Percentiles rank a stretch among this genome's conserved stretches.
Conservation (phyloP, 2,888 invertebrate species). For the Acholoe squamosa region DNA sequence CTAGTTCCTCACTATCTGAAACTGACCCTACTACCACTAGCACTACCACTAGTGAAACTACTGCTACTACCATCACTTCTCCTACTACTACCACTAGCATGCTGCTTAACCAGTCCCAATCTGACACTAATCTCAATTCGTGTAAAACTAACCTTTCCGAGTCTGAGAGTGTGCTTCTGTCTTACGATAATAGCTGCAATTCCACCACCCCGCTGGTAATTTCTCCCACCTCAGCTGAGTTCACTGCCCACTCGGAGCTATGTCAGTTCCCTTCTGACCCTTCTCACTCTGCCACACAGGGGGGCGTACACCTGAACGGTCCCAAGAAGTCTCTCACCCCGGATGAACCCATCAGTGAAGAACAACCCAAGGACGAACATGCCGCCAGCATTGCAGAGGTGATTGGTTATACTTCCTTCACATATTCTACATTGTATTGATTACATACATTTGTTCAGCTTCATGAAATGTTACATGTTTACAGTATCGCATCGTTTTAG, state of each 20-base stretch:
- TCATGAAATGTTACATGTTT: background rate
- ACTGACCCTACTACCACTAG: background rate
- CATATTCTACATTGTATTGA: background rate
- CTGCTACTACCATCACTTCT: background rate
- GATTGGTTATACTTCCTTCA: constrained; percentile 29
- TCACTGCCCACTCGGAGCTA: background rate
- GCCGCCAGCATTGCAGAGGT: constrained; percentile 28
- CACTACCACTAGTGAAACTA: background rate
- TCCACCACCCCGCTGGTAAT: constrained; percentile 61
- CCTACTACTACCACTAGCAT: background rate
- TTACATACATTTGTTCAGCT: background rate
- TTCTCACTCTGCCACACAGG: constrained; percentile 62
- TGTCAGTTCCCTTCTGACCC: constrained; percentile 21
- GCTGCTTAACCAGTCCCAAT: constrained; percentile 3
- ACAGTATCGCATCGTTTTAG: too few species aligned
- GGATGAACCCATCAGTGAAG: constrained; percentile 22
- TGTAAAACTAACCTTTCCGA: constrained; percentile 36
- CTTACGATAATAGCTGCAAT: constrained; percentile 56
- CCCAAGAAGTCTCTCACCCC: constrained; percentile 61
- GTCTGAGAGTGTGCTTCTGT: constrained; percentile 49
- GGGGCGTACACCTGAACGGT: constrained; percentile 39
- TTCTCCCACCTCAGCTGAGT: constrained; percentile 35
- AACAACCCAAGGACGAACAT: background rate
- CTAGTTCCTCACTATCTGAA: background rate
- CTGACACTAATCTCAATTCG: constrained; percentile 49